A percentile compares a stretch with the other conserved stretches of the same genome.
These are phyloP conservation scores for Euzophera pinguis DNA, from an alignment of 2,888 invertebrate genomes.

Conservation along the genomic window DNA sequence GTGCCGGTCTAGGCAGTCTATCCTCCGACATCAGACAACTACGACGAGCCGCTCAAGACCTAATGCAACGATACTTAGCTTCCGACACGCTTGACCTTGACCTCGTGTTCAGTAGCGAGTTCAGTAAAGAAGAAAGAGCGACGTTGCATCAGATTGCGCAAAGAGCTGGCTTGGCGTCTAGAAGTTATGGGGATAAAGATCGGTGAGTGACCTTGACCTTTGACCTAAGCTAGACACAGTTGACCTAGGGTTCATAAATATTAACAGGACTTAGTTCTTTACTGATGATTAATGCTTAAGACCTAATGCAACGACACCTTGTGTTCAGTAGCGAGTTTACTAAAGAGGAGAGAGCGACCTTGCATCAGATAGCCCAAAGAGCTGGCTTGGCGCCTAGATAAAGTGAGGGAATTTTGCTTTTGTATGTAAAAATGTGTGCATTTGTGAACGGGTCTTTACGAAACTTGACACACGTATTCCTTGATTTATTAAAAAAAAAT, in stretches of 20 bases:
- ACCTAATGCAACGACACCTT: constrained; percentile 62
- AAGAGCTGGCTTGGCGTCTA: constrained; percentile 63
- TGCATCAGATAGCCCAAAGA: constrained; percentile 78
- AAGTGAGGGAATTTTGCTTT: constrained; percentile 30
- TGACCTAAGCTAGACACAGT: neutral
- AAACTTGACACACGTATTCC: too few relatives aligned
- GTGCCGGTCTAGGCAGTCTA: constrained; percentile 59
- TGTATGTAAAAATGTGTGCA: too few relatives aligned
- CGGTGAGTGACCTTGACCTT: constrained; percentile 30
- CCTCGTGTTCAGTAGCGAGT: constrained; percentile 77
- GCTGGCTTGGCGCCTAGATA: constrained; percentile 66
- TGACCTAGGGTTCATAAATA: neutral
- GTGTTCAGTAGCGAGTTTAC: constrained; percentile 78
- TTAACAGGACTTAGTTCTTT: too few relatives aligned
- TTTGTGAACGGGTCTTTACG: too few relatives aligned
- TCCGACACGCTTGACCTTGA: constrained; percentile 75
- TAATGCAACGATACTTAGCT: constrained; percentile 53
- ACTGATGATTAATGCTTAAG: too few relatives aligned
- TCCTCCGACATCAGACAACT: constrained; percentile 35
- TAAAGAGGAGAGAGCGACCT: constrained; percentile 81
- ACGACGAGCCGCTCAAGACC: constrained; percentile 35
- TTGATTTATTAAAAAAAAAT: too few relatives aligned
- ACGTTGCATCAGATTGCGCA: constrained; percentile 77
- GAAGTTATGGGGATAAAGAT: constrained; percentile 72
- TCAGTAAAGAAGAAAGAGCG: constrained; percentile 82